phyloP scores from a whole-genome alignment of 2,888 invertebrate species.

The Macaria liturata region DNA sequence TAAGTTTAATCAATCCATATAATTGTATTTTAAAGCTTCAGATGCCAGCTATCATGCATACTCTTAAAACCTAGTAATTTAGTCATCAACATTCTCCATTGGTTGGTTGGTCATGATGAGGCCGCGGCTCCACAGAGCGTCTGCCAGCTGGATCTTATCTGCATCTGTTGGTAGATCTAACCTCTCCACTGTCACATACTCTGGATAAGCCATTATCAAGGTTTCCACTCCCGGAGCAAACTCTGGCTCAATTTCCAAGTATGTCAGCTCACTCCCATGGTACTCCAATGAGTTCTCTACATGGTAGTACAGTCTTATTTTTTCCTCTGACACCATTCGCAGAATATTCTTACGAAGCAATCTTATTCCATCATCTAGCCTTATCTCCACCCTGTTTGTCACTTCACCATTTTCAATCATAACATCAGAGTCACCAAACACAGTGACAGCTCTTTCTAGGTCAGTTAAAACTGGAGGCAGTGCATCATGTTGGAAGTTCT shows the following conservation, averaged over 20 bases:
- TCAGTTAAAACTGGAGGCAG: constrained; percentile 91
- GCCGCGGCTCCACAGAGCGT: constrained; percentile 92
- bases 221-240: constrained; percentile 87
- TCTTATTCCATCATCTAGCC: constrained; percentile 85
- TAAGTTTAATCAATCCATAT: no score
- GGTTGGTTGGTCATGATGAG: constrained; percentile 89
- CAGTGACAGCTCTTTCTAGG: constrained; percentile 87
- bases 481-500: constrained; percentile 92
- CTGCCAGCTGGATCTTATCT: constrained; percentile 86
- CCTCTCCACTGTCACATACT: constrained; percentile 87
- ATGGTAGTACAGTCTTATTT: constrained; percentile 89
- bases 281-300: constrained; percentile 94
- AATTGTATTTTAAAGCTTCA: no score
- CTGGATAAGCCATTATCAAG: constrained; percentile 89
- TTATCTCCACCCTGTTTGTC: constrained; percentile 85
- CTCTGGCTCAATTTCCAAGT: constrained; percentile 87
- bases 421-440: constrained; percentile 88
- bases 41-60: no score
- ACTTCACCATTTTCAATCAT: constrained; percentile 86
- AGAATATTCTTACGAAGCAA: constrained; percentile 82
- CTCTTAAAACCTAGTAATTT: constrained; percentile 28
- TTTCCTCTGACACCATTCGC: constrained; percentile 85
- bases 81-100: constrained; percentile 73
- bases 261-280: constrained; percentile 89
- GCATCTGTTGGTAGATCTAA: constrained; percentile 86